Percentiles rank a stretch among this genome's conserved stretches.
Conservation (phyloP, 2,797 vertebrate genomes). For the Amblyopsis hoosieri region DNA sequence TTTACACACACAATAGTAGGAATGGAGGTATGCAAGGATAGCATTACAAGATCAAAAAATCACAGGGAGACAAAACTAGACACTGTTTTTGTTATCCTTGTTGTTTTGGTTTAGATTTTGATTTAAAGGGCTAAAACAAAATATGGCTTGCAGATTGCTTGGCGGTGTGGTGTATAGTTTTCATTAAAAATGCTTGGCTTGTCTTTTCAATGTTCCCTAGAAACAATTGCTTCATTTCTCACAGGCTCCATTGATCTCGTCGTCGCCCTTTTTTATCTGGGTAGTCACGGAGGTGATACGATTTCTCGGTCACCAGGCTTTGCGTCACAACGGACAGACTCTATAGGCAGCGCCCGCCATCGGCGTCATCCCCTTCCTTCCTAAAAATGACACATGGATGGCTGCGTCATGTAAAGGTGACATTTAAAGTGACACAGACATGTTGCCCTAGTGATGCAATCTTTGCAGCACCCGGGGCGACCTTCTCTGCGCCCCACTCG, state of each 20-base stretch:
- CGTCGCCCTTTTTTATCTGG: conserved; percentile 63
- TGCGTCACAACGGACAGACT: conserved; percentile 40
- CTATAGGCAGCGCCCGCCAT: conserved; percentile 55
- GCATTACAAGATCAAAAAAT: conserved; percentile 4
- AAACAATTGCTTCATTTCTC: conserved; percentile 55
- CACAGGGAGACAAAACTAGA: conserved; percentile 10
- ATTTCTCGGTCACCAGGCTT: conserved; percentile 42
- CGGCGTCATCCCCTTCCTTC: conserved; percentile 57
- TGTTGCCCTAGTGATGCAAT: conserved; percentile 62
- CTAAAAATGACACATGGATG: conserved; percentile 67
- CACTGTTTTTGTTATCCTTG: neutral
- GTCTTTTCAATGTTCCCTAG: conserved; percentile 46
- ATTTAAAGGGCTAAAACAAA: conserved; percentile 17
- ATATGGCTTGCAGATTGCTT: conserved; percentile 21
- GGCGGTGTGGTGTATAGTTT: conserved; percentile 30
- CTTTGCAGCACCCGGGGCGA: conserved; percentile 63
- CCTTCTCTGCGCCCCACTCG: conserved; percentile 55
- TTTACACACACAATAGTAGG: conserved; percentile 7
- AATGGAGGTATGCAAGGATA: neutral
- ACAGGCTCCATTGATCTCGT: conserved; percentile 61
- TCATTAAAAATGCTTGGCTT: conserved; percentile 42
- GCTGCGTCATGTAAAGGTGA: conserved; percentile 67
- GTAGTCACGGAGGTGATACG: conserved; percentile 61
- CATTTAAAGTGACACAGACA: conserved; percentile 63
- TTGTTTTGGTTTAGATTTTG: neutral